A percentile compares a stretch with the other conserved stretches of the same genome.
These are phyloP conservation scores for Tubiluchus corallicola DNA, from an alignment of 2,888 invertebrate genomes.

Conservation along the genomic window DNA sequence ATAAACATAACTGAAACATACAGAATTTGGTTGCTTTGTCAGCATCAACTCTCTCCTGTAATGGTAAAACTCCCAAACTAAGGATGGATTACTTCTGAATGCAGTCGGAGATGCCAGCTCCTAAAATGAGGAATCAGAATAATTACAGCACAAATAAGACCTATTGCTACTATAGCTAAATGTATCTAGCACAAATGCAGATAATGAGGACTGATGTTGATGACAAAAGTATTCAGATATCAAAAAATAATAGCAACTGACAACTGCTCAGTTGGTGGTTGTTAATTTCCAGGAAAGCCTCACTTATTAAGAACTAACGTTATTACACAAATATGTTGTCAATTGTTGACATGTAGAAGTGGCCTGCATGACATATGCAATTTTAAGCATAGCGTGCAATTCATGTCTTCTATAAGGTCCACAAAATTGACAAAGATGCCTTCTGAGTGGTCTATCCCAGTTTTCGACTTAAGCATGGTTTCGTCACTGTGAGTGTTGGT, in stretches of 20 bases:
- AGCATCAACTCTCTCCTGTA: slow-evolving; percentile 58
- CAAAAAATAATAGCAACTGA: background rate
- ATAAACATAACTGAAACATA: too few relatives aligned
- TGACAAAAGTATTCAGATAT: background rate
- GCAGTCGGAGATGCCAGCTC: slow-evolving; percentile 43
- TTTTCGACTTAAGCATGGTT: too few relatives aligned
- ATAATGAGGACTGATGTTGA: background rate
- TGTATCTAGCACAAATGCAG: background rate
- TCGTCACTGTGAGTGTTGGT: too few relatives aligned
- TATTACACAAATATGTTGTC: too few relatives aligned
- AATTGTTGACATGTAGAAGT: too few relatives aligned
- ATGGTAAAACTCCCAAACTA: slow-evolving; percentile 82
- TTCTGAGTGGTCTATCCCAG: too few relatives aligned
- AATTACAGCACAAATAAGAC: background rate
- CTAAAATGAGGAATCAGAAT: slow-evolving; percentile 15
- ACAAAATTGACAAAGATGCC: too few relatives aligned
- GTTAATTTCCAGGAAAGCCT: too few relatives aligned
- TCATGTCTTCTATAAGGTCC: too few relatives aligned
- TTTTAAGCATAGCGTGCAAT: background rate
- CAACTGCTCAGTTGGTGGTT: too few relatives aligned
- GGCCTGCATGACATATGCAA: too few relatives aligned
- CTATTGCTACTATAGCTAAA: background rate
- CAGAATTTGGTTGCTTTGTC: slow-evolving; percentile 36
- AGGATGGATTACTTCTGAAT: slow-evolving; percentile 47
- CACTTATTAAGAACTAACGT: too few relatives aligned